Percentiles rank a stretch among this genome's conserved stretches.
These are phyloP conservation scores for Callimorpha dominula DNA, from an alignment of 2,888 invertebrate genomes.

Conservation along the genomic window DNA sequence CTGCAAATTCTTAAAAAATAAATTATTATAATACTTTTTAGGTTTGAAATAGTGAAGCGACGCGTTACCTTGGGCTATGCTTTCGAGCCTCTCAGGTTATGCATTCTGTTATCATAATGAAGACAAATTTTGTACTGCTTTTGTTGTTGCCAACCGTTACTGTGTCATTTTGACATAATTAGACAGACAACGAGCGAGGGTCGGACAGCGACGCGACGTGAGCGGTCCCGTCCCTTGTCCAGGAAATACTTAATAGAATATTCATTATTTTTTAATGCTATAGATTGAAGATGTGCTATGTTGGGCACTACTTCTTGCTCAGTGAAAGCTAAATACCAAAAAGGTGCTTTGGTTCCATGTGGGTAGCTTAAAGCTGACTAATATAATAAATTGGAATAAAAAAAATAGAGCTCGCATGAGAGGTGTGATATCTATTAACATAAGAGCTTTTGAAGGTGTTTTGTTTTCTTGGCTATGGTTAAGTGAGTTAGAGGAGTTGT, in stretches of 20 bases:
- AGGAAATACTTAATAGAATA: no score
- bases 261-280: not conserved
- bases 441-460: not conserved
- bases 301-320: not conserved
- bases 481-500: not conserved
- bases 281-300: not conserved
- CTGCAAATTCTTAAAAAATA: not conserved
- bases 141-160: not conserved
- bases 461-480: not conserved
- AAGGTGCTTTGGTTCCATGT: not conserved
- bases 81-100: no score
- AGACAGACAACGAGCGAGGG: not conserved
- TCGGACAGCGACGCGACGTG: not conserved
- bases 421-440: conserved; percentile 1
- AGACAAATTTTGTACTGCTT: no score
- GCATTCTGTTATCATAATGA: no score
- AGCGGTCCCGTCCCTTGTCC: no score
- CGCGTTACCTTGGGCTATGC: not conserved
- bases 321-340: not conserved
- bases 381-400: not conserved
- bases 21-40: not conserved
- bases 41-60: not conserved
- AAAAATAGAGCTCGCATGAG: no score
- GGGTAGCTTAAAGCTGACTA: not conserved
- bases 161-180: not conserved